These are phyloP conservation scores for Drosophila arizonae DNA, from an alignment of 1,140 invertebrate species.

Conservation along the genomic window DNA sequence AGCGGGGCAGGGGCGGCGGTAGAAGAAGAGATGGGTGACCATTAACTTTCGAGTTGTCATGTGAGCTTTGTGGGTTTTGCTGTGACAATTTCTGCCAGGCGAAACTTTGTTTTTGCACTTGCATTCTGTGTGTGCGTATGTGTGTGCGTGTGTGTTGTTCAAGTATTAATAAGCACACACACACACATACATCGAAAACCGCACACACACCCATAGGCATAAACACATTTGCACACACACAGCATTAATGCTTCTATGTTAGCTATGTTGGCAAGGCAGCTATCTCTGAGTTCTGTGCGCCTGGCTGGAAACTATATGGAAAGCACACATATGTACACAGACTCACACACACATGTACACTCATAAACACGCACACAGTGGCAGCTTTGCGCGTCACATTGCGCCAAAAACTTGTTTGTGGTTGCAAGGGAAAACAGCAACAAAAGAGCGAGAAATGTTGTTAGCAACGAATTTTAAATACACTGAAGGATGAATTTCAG, in stretches of 20 bases:
- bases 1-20: not conserved
- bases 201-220: not conserved
- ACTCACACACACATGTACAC: slow-evolving; percentile 35
- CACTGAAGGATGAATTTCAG: not conserved
- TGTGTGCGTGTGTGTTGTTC: slow-evolving; percentile 12
- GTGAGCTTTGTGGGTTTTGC: slow-evolving; percentile 49
- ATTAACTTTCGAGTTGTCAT: slow-evolving; percentile 67
- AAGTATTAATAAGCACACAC: slow-evolving; percentile 46
- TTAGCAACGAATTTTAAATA: not conserved
- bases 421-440: slow-evolving; percentile 40
- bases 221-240: not conserved
- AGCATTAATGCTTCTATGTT: not conserved
- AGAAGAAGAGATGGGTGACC: not conserved
- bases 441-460: not conserved
- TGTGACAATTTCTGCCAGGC: slow-evolving; percentile 17
- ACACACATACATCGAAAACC: not conserved
- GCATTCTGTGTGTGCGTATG: slow-evolving; percentile 18
- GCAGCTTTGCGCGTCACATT: slow-evolving; percentile 22
- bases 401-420: slow-evolving; percentile 48
- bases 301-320: slow-evolving; percentile 55
- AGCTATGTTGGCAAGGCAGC: slow-evolving; percentile 29
- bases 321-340: slow-evolving; percentile 61
- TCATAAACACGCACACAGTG: not conserved
- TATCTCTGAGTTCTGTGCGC: slow-evolving; percentile 51
- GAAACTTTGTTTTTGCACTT: slow-evolving; percentile 21